These are phyloP conservation scores for Gonioctena quinquepunctata DNA, from an alignment of 1,140 invertebrate genomes.

Conservation along the genomic window DNA sequence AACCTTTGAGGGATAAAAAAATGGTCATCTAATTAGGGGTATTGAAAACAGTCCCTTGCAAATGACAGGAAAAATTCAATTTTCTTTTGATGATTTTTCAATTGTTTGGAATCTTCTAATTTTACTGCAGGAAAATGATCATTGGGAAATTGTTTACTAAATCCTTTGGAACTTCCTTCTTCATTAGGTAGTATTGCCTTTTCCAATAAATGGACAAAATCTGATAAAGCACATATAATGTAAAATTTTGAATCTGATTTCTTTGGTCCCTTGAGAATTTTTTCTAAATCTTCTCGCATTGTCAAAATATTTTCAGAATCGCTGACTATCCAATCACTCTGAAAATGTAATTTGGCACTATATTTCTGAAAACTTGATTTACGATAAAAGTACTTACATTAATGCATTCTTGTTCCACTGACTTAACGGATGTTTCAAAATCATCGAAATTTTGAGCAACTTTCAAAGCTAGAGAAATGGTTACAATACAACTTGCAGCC, in stretches of 20 bases:
- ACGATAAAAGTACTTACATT: constrained; percentile 55
- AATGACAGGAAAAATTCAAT: constrained; percentile 72
- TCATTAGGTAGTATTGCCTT: constrained; percentile 50
- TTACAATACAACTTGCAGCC: constrained; percentile 60
- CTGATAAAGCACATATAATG: constrained; percentile 62
- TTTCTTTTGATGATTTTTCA: constrained; percentile 66
- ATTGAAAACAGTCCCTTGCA: constrained; percentile 50
- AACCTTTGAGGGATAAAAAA: background rate
- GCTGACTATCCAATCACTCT: constrained; percentile 54
- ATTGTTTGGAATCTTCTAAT: constrained; percentile 60
- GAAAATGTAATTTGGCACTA: constrained; percentile 36
- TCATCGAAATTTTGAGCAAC: constrained; percentile 66
- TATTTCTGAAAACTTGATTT: background rate
- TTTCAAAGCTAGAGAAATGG: constrained; percentile 65
- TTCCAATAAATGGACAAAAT: constrained; percentile 62
- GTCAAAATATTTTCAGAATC: constrained; percentile 51
- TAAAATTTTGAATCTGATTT: constrained; percentile 56
- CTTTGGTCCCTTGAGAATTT: constrained; percentile 59
- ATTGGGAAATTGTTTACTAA: constrained; percentile 61
- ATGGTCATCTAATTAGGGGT: background rate
- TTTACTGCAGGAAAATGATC: constrained; percentile 55
- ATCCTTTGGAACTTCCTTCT: constrained; percentile 56
- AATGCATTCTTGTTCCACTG: constrained; percentile 63
- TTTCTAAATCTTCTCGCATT: constrained; percentile 55
- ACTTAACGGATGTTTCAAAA: constrained; percentile 63